phyloP scores from a whole-genome alignment of 2,113 vertebrate species.

The Cinclus cinclus region DNA sequence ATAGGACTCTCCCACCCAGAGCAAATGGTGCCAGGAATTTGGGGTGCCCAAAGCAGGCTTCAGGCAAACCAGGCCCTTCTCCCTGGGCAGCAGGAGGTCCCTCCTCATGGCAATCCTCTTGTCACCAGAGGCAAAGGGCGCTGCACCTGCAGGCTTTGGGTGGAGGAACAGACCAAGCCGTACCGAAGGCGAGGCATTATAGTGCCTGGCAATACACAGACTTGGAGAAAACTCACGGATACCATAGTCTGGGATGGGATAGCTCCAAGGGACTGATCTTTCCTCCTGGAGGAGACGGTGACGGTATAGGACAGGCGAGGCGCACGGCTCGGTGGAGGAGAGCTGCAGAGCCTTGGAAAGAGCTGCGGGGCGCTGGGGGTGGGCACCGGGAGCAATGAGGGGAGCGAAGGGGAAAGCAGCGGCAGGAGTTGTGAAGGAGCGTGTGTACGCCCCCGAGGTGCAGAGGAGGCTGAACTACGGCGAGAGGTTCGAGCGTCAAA shows the following conservation, averaged over 20 bases:
- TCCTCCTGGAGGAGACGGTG: neutral
- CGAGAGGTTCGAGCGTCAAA: neutral
- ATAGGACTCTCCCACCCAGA: neutral
- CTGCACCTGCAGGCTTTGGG: neutral
- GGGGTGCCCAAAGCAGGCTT: neutral
- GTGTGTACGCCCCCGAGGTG: fast-evolving
- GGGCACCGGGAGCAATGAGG: neutral
- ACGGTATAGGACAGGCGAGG: neutral
- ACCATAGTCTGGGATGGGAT: fast-evolving
- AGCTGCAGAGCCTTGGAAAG: neutral
- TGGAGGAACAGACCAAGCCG: neutral
- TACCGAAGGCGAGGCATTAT: neutral
- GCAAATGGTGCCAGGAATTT: neutral
- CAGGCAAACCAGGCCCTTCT: neutral
- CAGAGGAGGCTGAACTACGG: neutral
- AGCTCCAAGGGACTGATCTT: neutral
- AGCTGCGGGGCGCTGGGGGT: neutral
- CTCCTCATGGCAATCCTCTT: neutral
- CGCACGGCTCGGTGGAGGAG: neutral
- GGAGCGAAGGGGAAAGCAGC: neutral
- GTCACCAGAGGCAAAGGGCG: neutral
- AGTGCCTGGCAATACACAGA: neutral
- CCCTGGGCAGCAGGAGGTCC: neutral
- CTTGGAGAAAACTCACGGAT: neutral
- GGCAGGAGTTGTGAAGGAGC: neutral